A percentile compares a stretch with the other conserved stretches of the same genome.
These are phyloP conservation scores for Jordanella pulchra DNA, from an alignment of 2,797 vertebrate species.

Conservation along the genomic window DNA sequence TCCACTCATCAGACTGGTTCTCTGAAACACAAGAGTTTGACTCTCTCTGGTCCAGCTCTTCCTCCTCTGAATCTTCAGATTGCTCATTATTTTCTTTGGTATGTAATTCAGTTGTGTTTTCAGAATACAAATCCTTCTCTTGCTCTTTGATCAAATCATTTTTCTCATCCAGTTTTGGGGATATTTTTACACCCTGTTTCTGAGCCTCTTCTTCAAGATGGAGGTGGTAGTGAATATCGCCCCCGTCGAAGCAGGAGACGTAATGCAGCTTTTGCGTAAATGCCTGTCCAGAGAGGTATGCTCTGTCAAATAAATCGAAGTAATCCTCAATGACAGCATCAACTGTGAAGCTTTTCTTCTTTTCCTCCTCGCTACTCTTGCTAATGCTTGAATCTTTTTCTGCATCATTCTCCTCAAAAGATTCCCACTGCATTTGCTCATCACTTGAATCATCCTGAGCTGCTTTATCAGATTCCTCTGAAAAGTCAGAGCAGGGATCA, in stretches of 20 bases:
- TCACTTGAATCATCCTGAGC: slow-evolving; percentile 54
- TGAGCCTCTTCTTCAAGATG: slow-evolving; percentile 44
- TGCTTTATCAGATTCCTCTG: slow-evolving; percentile 68
- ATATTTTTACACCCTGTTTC: slow-evolving; percentile 4
- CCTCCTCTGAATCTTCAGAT: slow-evolving; percentile 11
- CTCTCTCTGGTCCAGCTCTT: slow-evolving; percentile 14
- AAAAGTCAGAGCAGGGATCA: slow-evolving; percentile 56
- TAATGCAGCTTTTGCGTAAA: slow-evolving; percentile 54
- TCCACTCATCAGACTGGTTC: slow-evolving; percentile 33
- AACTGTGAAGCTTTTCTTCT: slow-evolving; percentile 21
- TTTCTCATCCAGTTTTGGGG: slow-evolving; percentile 4
- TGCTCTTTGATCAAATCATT: not conserved
- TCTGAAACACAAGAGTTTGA: slow-evolving; percentile 34
- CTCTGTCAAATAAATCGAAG: slow-evolving; percentile 72
- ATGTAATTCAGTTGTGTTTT: slow-evolving; percentile 1
- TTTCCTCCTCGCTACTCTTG: slow-evolving; percentile 6
- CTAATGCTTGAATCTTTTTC: slow-evolving; percentile 22
- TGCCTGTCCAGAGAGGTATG: slow-evolving; percentile 30
- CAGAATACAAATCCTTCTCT: slow-evolving; percentile 2
- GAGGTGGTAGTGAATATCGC: slow-evolving; percentile 64
- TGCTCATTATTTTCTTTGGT: not conserved
- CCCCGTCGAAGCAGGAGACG: slow-evolving; percentile 76
- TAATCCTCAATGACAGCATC: slow-evolving; percentile 52
- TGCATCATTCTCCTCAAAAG: slow-evolving; percentile 68
- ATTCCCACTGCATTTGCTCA: slow-evolving; percentile 70